A percentile compares a stretch with the other conserved stretches of the same genome.
These are phyloP conservation scores for Rhinella marina DNA, from an alignment of 2,797 vertebrate genomes.

Conservation along the genomic window DNA sequence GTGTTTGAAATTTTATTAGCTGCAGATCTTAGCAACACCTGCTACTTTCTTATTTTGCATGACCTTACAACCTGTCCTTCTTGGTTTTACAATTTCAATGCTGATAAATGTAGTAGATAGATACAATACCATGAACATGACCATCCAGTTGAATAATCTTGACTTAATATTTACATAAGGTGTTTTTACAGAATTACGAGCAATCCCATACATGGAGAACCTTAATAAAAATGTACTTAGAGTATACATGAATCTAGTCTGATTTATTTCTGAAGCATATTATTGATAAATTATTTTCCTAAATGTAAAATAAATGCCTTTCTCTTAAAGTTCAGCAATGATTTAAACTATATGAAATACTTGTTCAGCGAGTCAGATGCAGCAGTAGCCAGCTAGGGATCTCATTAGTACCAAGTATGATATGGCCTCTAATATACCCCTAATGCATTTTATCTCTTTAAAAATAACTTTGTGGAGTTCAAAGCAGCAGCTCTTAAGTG, in stretches of 20 bases:
- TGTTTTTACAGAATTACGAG: not conserved
- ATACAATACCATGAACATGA: not conserved
- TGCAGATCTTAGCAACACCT: too few species aligned
- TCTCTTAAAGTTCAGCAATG: constrained; percentile 35
- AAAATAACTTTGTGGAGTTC: constrained; percentile 15
- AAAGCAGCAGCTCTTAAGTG: not conserved
- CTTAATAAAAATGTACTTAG: not conserved
- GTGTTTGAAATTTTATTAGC: too few species aligned
- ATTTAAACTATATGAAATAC: constrained; percentile 35
- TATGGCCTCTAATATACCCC: constrained; percentile 13
- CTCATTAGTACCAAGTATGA: constrained; percentile 41
- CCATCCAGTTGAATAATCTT: not conserved
- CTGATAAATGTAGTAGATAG: too few species aligned
- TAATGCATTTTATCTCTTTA: constrained; percentile 35
- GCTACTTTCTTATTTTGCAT: too few species aligned
- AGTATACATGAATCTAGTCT: not conserved
- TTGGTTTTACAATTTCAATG: too few species aligned
- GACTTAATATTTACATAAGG: not conserved
- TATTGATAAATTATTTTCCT: constrained; percentile 28
- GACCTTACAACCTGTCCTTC: too few species aligned
- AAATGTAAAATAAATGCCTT: constrained; percentile 34
- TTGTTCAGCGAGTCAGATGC: constrained; percentile 41
- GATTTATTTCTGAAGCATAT: not conserved
- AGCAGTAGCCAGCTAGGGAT: constrained; percentile 38
- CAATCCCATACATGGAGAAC: not conserved